phyloP scores from a whole-genome alignment of 2,797 vertebrate species.

The Apogon talboti region DNA sequence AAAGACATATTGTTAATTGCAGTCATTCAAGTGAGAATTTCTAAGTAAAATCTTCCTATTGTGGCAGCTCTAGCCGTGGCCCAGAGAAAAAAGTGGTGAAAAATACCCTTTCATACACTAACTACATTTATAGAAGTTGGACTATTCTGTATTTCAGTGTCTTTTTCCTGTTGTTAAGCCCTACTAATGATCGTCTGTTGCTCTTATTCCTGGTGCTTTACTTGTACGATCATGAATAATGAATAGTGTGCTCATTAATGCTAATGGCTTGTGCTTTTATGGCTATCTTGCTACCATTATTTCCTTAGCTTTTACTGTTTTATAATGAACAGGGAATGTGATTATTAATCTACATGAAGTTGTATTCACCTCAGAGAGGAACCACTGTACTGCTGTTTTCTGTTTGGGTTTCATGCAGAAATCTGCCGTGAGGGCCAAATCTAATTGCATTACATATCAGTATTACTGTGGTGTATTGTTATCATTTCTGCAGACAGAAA shows the following conservation, averaged over 20 bases:
- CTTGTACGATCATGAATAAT: constrained; percentile 14
- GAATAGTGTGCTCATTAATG: constrained; percentile 13
- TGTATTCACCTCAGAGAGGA: background rate
- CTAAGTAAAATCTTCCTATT: too few relatives aligned
- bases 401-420: background rate
- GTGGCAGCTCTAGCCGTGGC: too few relatives aligned
- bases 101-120: too few relatives aligned
- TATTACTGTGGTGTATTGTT: background rate
- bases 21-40: too few relatives aligned
- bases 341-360: constrained; percentile 3
- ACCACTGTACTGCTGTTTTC: background rate
- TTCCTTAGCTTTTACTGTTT: constrained; percentile 1
- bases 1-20: too few relatives aligned
- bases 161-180: too few relatives aligned
- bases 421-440: constrained; percentile 10
- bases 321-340: constrained; percentile 4
- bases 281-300: constrained; percentile 20
- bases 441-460: constrained; percentile 14
- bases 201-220: background rate
- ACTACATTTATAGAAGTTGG: too few relatives aligned
- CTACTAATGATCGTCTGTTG: too few relatives aligned
- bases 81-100: too few relatives aligned
- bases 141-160: too few relatives aligned
- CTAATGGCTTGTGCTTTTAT: constrained; percentile 11
- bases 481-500: constrained; percentile 31